phyloP scores from a whole-genome alignment of 1,140 invertebrate species.

The Philaenus spumarius region DNA sequence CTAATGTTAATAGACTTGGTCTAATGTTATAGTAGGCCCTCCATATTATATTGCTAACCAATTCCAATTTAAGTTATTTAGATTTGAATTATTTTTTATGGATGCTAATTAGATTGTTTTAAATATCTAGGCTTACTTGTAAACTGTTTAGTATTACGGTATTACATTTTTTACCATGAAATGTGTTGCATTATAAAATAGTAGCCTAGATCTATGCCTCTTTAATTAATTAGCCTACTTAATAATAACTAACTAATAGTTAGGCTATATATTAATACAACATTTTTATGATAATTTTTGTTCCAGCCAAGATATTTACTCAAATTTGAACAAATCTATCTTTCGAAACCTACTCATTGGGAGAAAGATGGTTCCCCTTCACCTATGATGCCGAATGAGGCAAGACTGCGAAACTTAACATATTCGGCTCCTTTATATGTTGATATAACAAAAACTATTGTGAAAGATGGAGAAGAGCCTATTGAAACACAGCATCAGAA shows the following conservation, averaged over 20 bases:
- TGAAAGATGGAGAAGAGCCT: conserved; percentile 84
- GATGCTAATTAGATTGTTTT: no score
- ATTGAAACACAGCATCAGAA: conserved; percentile 93
- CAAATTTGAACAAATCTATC: conserved; percentile 98
- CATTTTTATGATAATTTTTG: conserved; percentile 19
- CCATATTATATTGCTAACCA: no score
- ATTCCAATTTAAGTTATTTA: no score
- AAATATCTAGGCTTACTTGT: no score
- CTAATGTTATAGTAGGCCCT: no score
- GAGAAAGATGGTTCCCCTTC: conserved; percentile 98
- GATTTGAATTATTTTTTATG: no score
- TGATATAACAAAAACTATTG: conserved; percentile 94
- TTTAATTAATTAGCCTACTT: not conserved
- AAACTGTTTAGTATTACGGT: no score
- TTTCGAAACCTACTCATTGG: conserved; percentile 99
- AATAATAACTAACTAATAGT: not conserved
- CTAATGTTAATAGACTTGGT: no score
- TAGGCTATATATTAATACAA: not conserved
- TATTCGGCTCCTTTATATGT: conserved; percentile 98
- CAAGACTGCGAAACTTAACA: conserved; percentile 76
- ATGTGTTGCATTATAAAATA: no score
- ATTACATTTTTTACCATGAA: no score
- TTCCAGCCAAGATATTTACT: conserved; percentile 75
- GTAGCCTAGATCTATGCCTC: not conserved
- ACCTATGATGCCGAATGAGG: conserved; percentile 99